Base-by-base conservation (phyloP, 1,140 invertebrate genomes). In the Anastrepha ludens region DNA sequence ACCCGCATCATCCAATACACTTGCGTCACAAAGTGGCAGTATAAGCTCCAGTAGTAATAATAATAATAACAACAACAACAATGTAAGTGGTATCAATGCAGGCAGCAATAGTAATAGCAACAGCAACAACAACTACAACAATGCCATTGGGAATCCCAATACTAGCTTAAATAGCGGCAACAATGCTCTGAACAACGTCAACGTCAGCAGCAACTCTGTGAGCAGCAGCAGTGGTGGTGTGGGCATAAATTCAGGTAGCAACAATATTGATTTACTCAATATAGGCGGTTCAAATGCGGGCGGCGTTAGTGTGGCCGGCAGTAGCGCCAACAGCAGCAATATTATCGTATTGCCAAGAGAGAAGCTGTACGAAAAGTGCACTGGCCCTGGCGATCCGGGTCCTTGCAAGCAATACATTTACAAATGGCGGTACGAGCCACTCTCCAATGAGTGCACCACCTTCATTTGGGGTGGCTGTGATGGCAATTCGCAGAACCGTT, bases 381-480 rank as follows among this genome's bases (percentile, higher is more conserved):
- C 91, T 2, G 92, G 92, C 2, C 91, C 90, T 0, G 91, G 91
- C 0, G 93, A 93, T 89, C 92, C 93, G 1, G 96, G 96, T 0
- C 95, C 95, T 0, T 97, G 97, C 91, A 96, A 95, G 87, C 94
- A 95, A 81, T 95, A 94, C 89, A 93, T 96, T 8, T 94, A 95
- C 90, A 96, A 96, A 91, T 96, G 96, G 94, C 96, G 96, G 87
- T 97, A 96, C 93, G 96, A 96, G 92, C 95, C 96, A 67, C 94
- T 94, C 6, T 94, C 94, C 86, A 93, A 94, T 67, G 94, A 94
- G 39, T 98, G 97, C 93, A 94, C 93, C 81, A 95, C 94, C 85
- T 98, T 98, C 90, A 94, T 95, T 41, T 98, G 96, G 94, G 96
- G 96, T 74, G 97, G 97, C 50, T 97, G 97, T 91, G 94, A 95